These are phyloP conservation scores for Miltochrista miniata DNA, from an alignment of 2,888 invertebrate species.

Conservation along the genomic window DNA sequence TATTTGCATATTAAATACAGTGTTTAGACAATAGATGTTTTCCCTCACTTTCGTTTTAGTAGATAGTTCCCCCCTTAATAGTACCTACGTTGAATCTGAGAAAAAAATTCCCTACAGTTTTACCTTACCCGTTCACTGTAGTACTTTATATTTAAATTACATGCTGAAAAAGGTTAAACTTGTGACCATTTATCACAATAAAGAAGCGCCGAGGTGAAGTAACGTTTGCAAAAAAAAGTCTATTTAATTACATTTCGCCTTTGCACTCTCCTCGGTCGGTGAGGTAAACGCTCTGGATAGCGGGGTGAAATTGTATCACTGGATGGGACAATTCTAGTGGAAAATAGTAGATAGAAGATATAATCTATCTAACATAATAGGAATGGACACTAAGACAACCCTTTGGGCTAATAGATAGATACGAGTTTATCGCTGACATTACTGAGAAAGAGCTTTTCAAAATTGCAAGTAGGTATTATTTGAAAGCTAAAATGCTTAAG, in stretches of 20 bases:
- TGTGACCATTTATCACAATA: slow-evolving; percentile 37
- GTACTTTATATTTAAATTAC: slow-evolving; percentile 1
- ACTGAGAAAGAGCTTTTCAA: too few species aligned
- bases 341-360: too few species aligned
- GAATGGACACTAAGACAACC: too few species aligned
- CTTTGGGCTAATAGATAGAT: too few species aligned
- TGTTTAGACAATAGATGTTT: too few species aligned
- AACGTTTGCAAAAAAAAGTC: slow-evolving; percentile 31
- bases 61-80: too few species aligned
- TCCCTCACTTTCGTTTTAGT: too few species aligned
- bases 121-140: background rate
- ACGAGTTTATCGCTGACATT: too few species aligned
- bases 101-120: background rate
- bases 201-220: slow-evolving; percentile 30
- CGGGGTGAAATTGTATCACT: slow-evolving; percentile 7
- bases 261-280: slow-evolving; percentile 19
- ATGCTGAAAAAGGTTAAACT: slow-evolving; percentile 11
- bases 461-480: too few species aligned
- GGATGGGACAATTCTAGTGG: background rate
- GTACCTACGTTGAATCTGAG: background rate
- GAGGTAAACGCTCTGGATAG: slow-evolving; percentile 17
- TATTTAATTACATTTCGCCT: slow-evolving; percentile 37
- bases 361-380: too few species aligned
- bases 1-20: too few species aligned
- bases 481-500: too few species aligned